Evolutionary conservation across 2,888 invertebrate species (phyloP), one percentile per base, ranked within the genome.

Genomic region (Drosophila algonquin): DNA sequence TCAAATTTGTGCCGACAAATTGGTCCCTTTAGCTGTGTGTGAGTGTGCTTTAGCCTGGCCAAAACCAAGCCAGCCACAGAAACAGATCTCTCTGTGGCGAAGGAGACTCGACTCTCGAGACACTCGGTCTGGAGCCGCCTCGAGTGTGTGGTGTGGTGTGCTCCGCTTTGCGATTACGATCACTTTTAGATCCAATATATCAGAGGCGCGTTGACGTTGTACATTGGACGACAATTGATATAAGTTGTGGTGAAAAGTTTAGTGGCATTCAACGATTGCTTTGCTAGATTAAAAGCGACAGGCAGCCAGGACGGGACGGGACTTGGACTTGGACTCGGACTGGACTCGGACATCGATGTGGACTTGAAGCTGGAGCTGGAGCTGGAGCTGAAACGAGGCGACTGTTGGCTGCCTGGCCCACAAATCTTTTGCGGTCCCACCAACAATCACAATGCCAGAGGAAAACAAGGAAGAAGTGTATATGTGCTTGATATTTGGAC

Each of bases 211-310:
- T 88, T 89, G 89, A 89, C 89, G 89, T 80, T 79, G 82, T 85
- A 89, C 89, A 89, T 90, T 86, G 89, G 90, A 88, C 90, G 90
- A 88, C 90, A 90, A 90, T 89, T 90, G 90, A 90, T 87, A 90
- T 89, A 90, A 90, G 87, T 86, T 89, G 89, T 83, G 89, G 90
- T 82, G 88, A 86, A 90, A 89, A 90, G 90, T 86, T 90, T 90
- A 89, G 83, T 83, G 89, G 89, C 89, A 90, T 89, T 90, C 87
- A 87, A 86, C 89, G 90, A 90, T 90, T 88, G 89, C 88, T 83
- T 89, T 89, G 89, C 87, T 87, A 86, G 86, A 87, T 87, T 87
- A 87, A 90, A 82, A 85, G 85, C 89, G 83, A 89, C 86, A 87
- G 81, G 82, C 84, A 76, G 75, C 73, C 70, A 55, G 62, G 54